A percentile compares a stretch with the other conserved stretches of the same genome.
These are phyloP conservation scores for Odontomyia ornata DNA, from an alignment of 2,888 invertebrate genomes.

Conservation along the genomic window DNA sequence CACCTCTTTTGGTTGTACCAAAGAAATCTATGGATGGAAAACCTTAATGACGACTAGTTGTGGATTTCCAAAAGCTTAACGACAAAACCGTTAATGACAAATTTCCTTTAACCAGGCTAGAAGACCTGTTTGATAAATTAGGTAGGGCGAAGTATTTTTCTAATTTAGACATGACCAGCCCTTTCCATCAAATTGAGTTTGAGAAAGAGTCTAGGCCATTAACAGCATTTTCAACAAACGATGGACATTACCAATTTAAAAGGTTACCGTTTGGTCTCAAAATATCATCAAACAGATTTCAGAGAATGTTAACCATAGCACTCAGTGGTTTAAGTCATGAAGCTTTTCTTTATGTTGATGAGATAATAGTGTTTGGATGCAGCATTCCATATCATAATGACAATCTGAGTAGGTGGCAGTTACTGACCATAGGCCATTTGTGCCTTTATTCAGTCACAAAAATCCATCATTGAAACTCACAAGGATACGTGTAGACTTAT, in stretches of 20 bases:
- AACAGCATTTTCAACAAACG: too few species aligned
- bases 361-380: constrained; percentile 51
- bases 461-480: constrained; percentile 54
- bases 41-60: constrained; percentile 20
- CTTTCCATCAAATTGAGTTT: constrained; percentile 47
- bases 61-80: constrained; percentile 40
- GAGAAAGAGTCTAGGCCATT: constrained; percentile 45
- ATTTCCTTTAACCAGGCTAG: constrained; percentile 43
- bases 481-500: constrained; percentile 54
- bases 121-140: constrained; percentile 45
- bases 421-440: constrained; percentile 44
- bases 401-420: constrained; percentile 33
- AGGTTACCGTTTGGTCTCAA: constrained; percentile 50
- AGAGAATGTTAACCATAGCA: constrained; percentile 51
- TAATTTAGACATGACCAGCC: constrained; percentile 48
- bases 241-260: constrained; percentile 49
- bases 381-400: constrained; percentile 48
- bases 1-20: constrained; percentile 48
- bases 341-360: constrained; percentile 52
- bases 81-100: constrained; percentile 41
- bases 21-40: constrained; percentile 41
- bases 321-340: constrained; percentile 44
- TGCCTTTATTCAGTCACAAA: constrained; percentile 52
- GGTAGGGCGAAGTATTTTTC: constrained; percentile 49
- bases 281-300: constrained; percentile 51